phyloP scores from a whole-genome alignment of 2,113 vertebrate species.

The Todiramphus chloris region DNA sequence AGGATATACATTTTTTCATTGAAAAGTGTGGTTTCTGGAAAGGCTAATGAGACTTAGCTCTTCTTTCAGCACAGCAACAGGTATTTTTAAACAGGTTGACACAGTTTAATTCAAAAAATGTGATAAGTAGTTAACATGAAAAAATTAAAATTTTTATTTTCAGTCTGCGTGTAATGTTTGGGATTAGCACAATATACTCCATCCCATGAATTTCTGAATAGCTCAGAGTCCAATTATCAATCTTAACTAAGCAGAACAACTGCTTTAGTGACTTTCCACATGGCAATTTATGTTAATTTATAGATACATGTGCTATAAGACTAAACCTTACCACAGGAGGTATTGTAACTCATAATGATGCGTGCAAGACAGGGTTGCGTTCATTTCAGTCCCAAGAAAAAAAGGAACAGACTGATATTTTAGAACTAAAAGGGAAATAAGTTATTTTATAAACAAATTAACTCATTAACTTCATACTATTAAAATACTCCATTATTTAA shows the following conservation, averaged over 20 bases:
- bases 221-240: conserved; percentile 38
- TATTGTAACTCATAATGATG: conserved; percentile 23
- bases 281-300: conserved; percentile 49
- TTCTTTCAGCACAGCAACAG: background rate
- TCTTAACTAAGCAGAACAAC: conserved; percentile 51
- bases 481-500: background rate
- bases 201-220: conserved; percentile 29
- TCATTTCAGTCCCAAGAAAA: background rate
- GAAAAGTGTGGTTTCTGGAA: background rate
- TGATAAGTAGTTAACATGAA: background rate
- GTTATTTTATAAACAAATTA: background rate
- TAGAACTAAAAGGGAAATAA: background rate
- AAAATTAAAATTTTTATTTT: background rate
- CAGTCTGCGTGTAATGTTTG: background rate
- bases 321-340: conserved; percentile 16
- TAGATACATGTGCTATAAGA: background rate
- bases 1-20: background rate
- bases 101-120: background rate
- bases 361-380: background rate
- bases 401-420: background rate
- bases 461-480: background rate
- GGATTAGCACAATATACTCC: background rate
- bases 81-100: background rate
- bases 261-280: conserved; percentile 31
- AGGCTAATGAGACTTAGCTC: background rate